These are phyloP conservation scores for Acleris holmiana DNA, from an alignment of 2,888 invertebrate species.

Conservation along the genomic window DNA sequence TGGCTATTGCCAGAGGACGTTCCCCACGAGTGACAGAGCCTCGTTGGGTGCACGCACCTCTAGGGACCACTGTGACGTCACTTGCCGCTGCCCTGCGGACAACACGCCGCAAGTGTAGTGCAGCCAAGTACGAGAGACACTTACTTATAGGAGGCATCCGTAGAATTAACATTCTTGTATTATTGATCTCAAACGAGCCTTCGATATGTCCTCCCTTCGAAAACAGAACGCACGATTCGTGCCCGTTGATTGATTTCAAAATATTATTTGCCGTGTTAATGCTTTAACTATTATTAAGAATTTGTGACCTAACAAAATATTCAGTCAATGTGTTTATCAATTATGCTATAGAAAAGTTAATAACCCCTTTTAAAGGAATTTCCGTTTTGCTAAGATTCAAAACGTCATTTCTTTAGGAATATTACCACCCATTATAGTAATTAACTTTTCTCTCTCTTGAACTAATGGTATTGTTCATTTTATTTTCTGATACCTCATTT, in stretches of 20 bases:
- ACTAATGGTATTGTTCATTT: slow-evolving; percentile 27
- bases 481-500: slow-evolving; percentile 12
- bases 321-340: slow-evolving; percentile 11
- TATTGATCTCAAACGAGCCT: slow-evolving; percentile 57
- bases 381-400: not conserved
- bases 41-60: slow-evolving; percentile 18
- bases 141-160: slow-evolving; percentile 34
- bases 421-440: not conserved
- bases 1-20: slow-evolving; percentile 81
- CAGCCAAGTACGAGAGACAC: slow-evolving; percentile 15
- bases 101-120: slow-evolving; percentile 1
- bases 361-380: not conserved
- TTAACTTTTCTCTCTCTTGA: not conserved
- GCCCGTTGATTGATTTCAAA: slow-evolving; percentile 30
- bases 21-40: slow-evolving; percentile 71
- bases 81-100: slow-evolving; percentile 2
- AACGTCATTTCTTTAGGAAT: not conserved
- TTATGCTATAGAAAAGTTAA: slow-evolving; percentile 1
- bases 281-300: slow-evolving; percentile 29
- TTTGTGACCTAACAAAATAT: slow-evolving; percentile 27
- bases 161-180: slow-evolving; percentile 41
- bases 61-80: slow-evolving; percentile 32
- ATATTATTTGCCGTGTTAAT: slow-evolving; percentile 33
- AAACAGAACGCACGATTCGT: slow-evolving; percentile 23
- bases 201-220: slow-evolving; percentile 38